A percentile compares a stretch with the other conserved stretches of the same genome.
Conservation (phyloP, 2,797 vertebrate species). For the Mormyrops attenuatus region DNA sequence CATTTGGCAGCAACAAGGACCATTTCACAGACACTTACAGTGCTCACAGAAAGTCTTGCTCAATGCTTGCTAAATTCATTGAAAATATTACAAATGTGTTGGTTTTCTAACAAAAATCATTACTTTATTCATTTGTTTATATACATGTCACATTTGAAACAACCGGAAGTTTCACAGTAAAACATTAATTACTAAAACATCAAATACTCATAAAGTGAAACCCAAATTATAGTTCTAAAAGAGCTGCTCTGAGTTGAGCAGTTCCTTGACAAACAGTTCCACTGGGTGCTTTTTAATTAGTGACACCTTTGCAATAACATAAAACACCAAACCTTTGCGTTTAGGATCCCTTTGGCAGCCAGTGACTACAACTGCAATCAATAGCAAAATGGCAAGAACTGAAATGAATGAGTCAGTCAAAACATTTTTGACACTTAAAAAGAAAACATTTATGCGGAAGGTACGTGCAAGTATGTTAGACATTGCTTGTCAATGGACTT, state of each 20-base stretch:
- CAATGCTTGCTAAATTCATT: neutral
- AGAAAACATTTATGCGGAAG: neutral
- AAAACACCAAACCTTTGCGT: neutral
- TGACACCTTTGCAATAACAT: neutral
- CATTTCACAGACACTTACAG: neutral
- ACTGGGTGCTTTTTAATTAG: neutral
- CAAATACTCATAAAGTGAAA: neutral
- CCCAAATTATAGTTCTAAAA: neutral
- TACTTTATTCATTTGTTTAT: neutral
- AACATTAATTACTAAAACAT: neutral
- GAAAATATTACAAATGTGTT: neutral
- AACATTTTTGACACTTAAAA: neutral
- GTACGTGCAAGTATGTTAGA: neutral
- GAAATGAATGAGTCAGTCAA: neutral
- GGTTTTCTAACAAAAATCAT: neutral
- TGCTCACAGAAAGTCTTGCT: neutral
- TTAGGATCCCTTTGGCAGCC: neutral
- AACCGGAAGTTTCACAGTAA: neutral
- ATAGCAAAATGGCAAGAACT: neutral
- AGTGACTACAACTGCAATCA: neutral
- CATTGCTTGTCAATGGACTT: neutral
- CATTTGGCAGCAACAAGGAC: neutral
- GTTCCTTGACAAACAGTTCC: neutral
- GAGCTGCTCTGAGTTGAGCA: neutral
- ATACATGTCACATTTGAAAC: neutral